Conservation (phyloP, 2,888 invertebrate genomes). For the Eudasyphora cyanicolor region DNA sequence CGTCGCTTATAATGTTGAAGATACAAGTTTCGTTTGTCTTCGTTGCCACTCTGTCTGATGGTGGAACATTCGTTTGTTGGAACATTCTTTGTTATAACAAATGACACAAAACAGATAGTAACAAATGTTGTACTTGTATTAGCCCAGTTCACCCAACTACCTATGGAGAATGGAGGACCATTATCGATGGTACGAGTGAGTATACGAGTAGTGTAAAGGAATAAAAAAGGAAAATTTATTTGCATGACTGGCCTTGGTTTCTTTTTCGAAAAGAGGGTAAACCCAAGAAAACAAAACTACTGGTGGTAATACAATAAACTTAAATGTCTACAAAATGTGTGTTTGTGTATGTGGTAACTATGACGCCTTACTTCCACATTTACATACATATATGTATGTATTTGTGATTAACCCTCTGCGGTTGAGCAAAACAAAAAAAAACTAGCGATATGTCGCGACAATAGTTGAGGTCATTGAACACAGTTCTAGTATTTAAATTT, state of each 20-base stretch:
- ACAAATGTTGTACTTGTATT: too few relatives aligned
- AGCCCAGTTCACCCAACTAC: neutral
- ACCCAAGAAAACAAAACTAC: slow-evolving; percentile 6
- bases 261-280: slow-evolving; percentile 15
- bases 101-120: neutral
- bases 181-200: neutral
- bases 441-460: too few relatives aligned
- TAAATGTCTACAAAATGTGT: slow-evolving; percentile 21
- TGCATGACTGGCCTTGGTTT: slow-evolving; percentile 46
- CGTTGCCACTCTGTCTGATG: neutral
- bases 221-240: slow-evolving; percentile 48
- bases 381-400: neutral
- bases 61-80: neutral
- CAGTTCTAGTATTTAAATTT: too few relatives aligned
- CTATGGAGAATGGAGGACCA: neutral
- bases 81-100: neutral
- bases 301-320: neutral
- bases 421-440: too few relatives aligned
- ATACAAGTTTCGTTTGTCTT: too few relatives aligned
- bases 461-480: too few relatives aligned
- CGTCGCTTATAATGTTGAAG: too few relatives aligned
- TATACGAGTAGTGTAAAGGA: neutral
- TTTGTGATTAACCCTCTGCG: slow-evolving; percentile 17
- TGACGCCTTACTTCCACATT: neutral
- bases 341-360: neutral